phyloP scores from a whole-genome alignment of 2,113 vertebrate species.

The Lynx canadensis region DNA sequence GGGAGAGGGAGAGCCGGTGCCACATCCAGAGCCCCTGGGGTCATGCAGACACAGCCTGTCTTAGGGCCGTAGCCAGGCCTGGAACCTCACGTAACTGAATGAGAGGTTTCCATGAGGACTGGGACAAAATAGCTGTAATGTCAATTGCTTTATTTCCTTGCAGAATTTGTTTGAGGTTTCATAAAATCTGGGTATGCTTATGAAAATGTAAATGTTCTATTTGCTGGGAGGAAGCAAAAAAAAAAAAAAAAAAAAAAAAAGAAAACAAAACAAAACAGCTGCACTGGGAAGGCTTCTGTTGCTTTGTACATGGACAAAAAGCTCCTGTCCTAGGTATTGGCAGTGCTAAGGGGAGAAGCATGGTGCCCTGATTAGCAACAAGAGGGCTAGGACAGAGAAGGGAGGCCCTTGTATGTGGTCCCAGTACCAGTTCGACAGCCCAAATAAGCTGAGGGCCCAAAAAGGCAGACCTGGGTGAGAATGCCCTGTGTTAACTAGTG shows the following conservation, averaged over 20 bases:
- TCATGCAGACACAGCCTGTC: background rate
- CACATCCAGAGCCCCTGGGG: background rate
- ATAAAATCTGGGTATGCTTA: background rate
- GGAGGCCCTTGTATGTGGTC: background rate
- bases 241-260: too few relatives aligned
- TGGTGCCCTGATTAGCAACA: background rate
- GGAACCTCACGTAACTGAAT: accelerated
- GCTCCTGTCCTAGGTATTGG: too few relatives aligned
- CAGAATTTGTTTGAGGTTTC: background rate
- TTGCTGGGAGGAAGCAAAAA: background rate
- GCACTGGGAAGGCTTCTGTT: background rate
- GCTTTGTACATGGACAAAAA: background rate
- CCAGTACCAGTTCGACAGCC: background rate
- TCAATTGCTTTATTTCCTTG: background rate
- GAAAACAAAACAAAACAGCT: background rate
- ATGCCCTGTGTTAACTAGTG: background rate
- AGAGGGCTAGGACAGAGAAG: background rate
- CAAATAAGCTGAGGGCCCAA: background rate
- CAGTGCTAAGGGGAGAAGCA: background rate
- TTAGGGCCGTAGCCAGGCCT: too few relatives aligned
- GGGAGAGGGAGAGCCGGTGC: background rate
- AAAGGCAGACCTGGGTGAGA: background rate
- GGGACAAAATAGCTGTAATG: background rate
- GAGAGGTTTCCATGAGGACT: background rate
- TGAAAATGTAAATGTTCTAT: background rate